phyloP scores from a whole-genome alignment of 37 sponge, comb jelly and placozoan genomes.

The Amphimedon queenslandica region DNA sequence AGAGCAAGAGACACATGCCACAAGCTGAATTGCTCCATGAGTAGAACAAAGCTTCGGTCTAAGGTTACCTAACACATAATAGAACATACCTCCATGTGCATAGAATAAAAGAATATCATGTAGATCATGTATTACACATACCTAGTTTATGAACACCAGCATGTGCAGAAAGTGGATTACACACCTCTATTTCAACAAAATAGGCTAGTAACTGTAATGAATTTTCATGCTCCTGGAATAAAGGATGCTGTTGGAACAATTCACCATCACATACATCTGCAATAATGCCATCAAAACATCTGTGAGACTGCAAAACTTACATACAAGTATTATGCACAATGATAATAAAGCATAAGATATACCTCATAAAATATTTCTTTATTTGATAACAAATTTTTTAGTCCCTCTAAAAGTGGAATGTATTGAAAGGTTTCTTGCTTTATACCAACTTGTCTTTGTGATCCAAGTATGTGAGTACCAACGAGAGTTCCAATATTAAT shows the following conservation, averaged over 20 bases:
- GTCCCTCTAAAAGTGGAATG: no score
- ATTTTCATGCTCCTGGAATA: not conserved
- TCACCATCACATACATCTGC: slow-evolving; percentile 13
- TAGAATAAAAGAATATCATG: no score
- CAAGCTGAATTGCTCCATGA: slow-evolving; percentile 16
- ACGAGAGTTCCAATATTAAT: no score
- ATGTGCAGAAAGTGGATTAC: slow-evolving; percentile 18
- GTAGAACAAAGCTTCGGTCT: slow-evolving; percentile 9
- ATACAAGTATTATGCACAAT: no score
- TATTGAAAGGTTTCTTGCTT: no score
- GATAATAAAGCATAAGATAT: no score
- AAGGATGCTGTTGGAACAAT: slow-evolving; percentile 1
- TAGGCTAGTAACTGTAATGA: slow-evolving; percentile 19
- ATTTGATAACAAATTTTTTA: no score
- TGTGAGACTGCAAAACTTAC: not conserved
- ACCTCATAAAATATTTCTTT: no score
- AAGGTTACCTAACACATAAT: slow-evolving; percentile 30
- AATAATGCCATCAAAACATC: not conserved
- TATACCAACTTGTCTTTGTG: no score
- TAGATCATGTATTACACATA: not conserved
- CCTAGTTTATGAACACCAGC: slow-evolving; percentile 19
- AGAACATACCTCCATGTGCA: slow-evolving; percentile 26
- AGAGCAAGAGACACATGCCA: slow-evolving; percentile 27
- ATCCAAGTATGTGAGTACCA: no score
- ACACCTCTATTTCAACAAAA: slow-evolving; percentile 17